Evolutionary conservation across 2,113 vertebrate species (phyloP), one percentile per base, ranked within the genome.

Genomic region (Sceloporus tristichus): DNA sequence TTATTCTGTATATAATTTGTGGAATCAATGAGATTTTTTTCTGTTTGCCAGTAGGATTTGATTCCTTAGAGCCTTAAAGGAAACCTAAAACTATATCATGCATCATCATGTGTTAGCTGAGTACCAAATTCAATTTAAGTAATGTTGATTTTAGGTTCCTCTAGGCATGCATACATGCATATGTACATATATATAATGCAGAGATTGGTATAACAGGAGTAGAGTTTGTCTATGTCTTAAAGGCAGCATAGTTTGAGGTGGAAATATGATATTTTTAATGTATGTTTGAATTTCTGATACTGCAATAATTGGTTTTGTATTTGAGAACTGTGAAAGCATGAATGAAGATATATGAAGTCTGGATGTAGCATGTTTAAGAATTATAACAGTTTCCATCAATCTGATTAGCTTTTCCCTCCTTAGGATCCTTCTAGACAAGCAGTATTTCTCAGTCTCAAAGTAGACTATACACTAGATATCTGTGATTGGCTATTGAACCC

Each of bases 11-110:
- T 27, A 13, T 87, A 74, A 66, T 84, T 81, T 82, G 38, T 42
- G 82, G 85, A 92, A 83, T 75, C 53, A n/a, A 9, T 85, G 88
- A 89, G 25, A 34, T 90, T 74, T n/a, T 75, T 5, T 59, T 21
- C 84, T 18, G 25, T 56, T 48, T 65, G 27, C 18, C 59, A 18
- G 59, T 62, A 62, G 13, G 73, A 73, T 42, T 79, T 71, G 7
- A 74, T 75, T 77, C 6, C 3, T 88, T 73, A 1, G 79, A 68
- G 27, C 71, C 70, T 75, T 70, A 27, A 1, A 21, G 18, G 54
- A 59, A 74, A 91, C 65, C 25, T 4, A 6, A 85, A 23, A 65
- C 5, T 79, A 9, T 27, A 16, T 54, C 11, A 73, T 81, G 13
- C 76, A 81, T n/a, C 4, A 6, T n/a, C 40, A 7, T 14, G 19